Conservation (phyloP, 1,140 invertebrate genomes). For the Drosophila teissieri region DNA sequence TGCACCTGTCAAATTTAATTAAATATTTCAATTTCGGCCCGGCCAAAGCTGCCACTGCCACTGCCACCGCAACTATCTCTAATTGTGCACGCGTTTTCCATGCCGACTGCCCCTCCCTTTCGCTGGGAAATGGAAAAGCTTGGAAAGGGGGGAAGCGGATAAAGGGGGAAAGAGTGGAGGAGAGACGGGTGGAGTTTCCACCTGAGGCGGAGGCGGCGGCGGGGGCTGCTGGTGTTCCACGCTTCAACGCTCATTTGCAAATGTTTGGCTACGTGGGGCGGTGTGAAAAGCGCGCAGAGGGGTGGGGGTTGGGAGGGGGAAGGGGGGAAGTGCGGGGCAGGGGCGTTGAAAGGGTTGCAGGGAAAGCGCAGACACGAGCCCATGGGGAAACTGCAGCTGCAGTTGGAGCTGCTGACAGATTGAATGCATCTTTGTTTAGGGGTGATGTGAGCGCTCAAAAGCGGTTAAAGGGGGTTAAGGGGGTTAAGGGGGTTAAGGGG, state of each 20-base stretch:
- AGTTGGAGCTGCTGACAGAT: conserved; percentile 18
- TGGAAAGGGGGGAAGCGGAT: too few species aligned
- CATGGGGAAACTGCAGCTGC: conserved; percentile 55
- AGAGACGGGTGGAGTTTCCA: conserved; percentile 8
- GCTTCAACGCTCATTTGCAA: conserved; percentile 74
- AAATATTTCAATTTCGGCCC: conserved; percentile 64
- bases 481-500: too few species aligned
- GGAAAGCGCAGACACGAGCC: conserved; percentile 10
- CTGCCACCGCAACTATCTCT: conserved; percentile 50
- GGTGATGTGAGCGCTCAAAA: neutral
- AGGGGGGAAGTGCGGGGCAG: neutral
- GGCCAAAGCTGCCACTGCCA: conserved; percentile 24
- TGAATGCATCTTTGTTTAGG: conserved; percentile 23
- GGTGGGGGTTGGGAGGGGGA: neutral
- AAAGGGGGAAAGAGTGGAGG: too few species aligned
- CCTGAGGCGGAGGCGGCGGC: conserved; percentile 52
- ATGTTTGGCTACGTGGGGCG: conserved; percentile 68
- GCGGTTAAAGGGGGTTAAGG: neutral
- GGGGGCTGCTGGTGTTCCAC: conserved; percentile 49
- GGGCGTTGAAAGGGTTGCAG: too few species aligned
- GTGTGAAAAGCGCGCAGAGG: conserved; percentile 50
- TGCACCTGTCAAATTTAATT: conserved; percentile 61
- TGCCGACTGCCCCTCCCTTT: neutral
- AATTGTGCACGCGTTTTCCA: conserved; percentile 59
- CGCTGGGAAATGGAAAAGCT: neutral